Base-by-base conservation (phyloP, 2,113 vertebrate genomes). In the Nycticorax nycticorax region DNA sequence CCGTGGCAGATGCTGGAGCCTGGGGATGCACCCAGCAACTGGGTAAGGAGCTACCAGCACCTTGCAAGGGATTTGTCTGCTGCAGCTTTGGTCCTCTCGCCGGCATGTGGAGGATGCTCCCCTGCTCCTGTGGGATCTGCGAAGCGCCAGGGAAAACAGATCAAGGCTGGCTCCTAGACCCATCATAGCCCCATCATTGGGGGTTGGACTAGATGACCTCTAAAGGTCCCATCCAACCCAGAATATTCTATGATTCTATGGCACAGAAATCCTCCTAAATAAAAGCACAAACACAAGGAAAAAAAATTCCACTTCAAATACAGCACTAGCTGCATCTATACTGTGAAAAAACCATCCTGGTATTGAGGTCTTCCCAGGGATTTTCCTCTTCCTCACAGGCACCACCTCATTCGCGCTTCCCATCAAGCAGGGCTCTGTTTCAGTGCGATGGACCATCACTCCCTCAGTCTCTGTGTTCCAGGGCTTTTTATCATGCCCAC, bases 261-360 rank as follows among this genome's bases (percentile, higher is more conserved):
- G 22, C 10, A 63, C 1, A 73, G 41, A 82, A 75, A n/a, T 26
- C 14, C 16, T 75, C n/a, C 28, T 57, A 32, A 52, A 3, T 27
- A 0, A 3, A 89, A 83, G 28, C 3, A 7, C 3, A 71, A 3
- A 3, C 24, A 20, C 4, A 79, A 50, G 8, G 13, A 0, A 6
- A 59, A 32, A 57, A 33, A 37, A 27, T 2, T 1, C 8, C 50
- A 8, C 13, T 77, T 67, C 8, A 69, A 14, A 45, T 64, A 32
- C 56, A 81, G 10, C 39, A 15, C 2, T 60, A 41, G 3, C 3
- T 90, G 30, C 50, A 32, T 53, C 43, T 84, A 7, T 23, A 21
- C 10, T n/a, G 8, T 35, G 53, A 53, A 72, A 60, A 60, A 85
- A 83, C 2, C 4, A 27, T 21, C 21, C 18, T 5, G 12, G 2